Evolutionary conservation across 1,140 invertebrate genomes (phyloP).

Genomic region (Drosophila equinoxialis): DNA sequence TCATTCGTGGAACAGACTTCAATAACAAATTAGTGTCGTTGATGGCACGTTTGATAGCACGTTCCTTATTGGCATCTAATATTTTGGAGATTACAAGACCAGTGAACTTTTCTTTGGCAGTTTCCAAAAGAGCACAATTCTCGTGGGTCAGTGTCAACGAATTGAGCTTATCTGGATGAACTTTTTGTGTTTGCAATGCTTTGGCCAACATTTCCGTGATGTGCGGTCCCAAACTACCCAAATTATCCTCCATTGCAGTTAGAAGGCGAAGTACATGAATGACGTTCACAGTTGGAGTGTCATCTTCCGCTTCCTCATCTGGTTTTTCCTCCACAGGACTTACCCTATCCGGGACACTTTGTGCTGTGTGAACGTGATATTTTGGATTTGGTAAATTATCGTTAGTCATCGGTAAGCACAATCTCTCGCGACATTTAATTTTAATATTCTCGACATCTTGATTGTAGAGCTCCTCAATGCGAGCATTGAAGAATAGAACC

Average conservation of each 20-base stretch:
- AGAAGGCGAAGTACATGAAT: slow-evolving; percentile 88
- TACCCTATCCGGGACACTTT: neutral
- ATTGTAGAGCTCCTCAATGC: slow-evolving; percentile 89
- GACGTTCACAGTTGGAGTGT: slow-evolving; percentile 36
- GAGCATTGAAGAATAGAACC: slow-evolving; percentile 91
- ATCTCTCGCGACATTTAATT: slow-evolving; percentile 76
- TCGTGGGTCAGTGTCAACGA: slow-evolving; percentile 46
- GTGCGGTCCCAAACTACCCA: slow-evolving; percentile 91
- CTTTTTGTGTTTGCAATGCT: slow-evolving; percentile 88
- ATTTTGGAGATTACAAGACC: slow-evolving; percentile 69
- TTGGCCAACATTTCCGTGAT: slow-evolving; percentile 88
- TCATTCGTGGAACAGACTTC: slow-evolving; percentile 24
- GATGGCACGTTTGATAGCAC: slow-evolving; percentile 62
- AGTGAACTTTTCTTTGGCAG: slow-evolving; percentile 70
- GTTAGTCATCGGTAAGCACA: slow-evolving; percentile 70
- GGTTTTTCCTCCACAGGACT: neutral
- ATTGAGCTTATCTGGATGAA: slow-evolving; percentile 44
- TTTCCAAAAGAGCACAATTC: slow-evolving; percentile 70
- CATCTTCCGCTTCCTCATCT: neutral
- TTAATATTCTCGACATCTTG: slow-evolving; percentile 82
- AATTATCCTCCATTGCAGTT: slow-evolving; percentile 89
- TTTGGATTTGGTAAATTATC: slow-evolving; percentile 47
- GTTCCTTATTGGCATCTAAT: slow-evolving; percentile 57
- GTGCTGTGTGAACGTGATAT: slow-evolving; percentile 58
- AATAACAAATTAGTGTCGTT: slow-evolving; percentile 56